Base-by-base conservation (phyloP, 92 coral and sea anemone species). In the Heteractis magnifica region DNA sequence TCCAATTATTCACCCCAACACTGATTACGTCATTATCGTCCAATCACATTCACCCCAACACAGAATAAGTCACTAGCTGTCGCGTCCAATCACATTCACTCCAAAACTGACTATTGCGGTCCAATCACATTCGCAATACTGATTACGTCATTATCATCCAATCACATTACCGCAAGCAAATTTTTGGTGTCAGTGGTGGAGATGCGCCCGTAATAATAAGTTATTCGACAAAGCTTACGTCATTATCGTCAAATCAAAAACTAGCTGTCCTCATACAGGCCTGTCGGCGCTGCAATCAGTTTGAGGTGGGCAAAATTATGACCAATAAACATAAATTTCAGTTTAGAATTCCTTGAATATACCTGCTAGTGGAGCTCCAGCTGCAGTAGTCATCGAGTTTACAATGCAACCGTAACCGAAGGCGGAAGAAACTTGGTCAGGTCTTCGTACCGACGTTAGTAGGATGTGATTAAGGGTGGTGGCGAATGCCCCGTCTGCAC, bases 321-420 rank as follows among this genome's bases (percentile, higher is more conserved):
- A 48, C n/a, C 4, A 11, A 26, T 6, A 51, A 14, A 11, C 21
- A 16, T 6, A 13, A 5, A 44, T 14, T 48, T 3, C 4, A 74
- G 4, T 50, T 3, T 8, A 55, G 14, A 55, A 55, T 13, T 13
- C 14, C 59, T 55, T 9, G 59, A 55, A 5, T 70, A 4, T 85
- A 81, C 92, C 92, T 76, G 86, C 86, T 5, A 89, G 59, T 12
- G 92, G 92, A 15, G 92, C 87, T 56, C 92, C 92, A 75, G 80
- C 84, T 18, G 89, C 89, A 49, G 72, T 23, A 55, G 85, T 71
- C 1, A 89, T 48, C 15, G 92, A 89, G 55, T 59, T 77, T 12
- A 65, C 65, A 13, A 81, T 77, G 70, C 82, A 80, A 13, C 85
- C 79, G 75, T 82, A 89, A 9, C 89, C 92, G 82, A 89, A 82